Conservation (phyloP, 2,888 invertebrate species). For the Clanis bilineata region DNA sequence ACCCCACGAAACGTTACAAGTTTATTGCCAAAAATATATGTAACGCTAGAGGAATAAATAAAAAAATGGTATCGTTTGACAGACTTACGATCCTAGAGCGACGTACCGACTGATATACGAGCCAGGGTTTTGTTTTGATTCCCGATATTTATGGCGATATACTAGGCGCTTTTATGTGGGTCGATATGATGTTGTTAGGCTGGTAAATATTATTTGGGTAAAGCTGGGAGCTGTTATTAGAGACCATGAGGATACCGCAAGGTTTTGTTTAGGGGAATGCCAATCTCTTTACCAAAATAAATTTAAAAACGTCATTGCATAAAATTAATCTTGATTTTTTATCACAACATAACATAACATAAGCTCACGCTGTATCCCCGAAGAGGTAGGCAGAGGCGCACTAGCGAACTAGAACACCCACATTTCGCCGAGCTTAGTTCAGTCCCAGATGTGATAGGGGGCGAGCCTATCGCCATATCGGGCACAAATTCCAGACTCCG, state of each 20-base stretch:
- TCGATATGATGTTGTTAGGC: neutral
- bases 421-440: too few species aligned
- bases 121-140: slow-evolving; percentile 29
- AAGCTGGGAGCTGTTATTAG: neutral
- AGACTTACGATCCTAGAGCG: slow-evolving; percentile 28
- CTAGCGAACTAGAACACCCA: too few species aligned
- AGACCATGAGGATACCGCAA: neutral
- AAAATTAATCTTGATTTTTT: too few species aligned
- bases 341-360: too few species aligned
- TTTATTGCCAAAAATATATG: slow-evolving; percentile 5
- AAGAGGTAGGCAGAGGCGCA: too few species aligned
- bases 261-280: neutral
- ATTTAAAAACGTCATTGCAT: too few species aligned
- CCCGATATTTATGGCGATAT: slow-evolving; percentile 21
- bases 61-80: slow-evolving; percentile 33
- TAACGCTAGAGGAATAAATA: slow-evolving; percentile 26
- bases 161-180: neutral
- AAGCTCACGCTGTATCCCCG: too few species aligned
- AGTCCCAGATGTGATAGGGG: too few species aligned
- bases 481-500: too few species aligned
- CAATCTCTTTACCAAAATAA: too few species aligned
- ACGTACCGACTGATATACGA: slow-evolving; percentile 30
- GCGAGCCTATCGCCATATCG: too few species aligned
- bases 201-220: neutral
- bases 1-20: neutral